Evolutionary conservation across 2,113 vertebrate genomes (phyloP), one percentile per base, ranked within the genome.

Genomic region (Typhlomys cinereus): DNA sequence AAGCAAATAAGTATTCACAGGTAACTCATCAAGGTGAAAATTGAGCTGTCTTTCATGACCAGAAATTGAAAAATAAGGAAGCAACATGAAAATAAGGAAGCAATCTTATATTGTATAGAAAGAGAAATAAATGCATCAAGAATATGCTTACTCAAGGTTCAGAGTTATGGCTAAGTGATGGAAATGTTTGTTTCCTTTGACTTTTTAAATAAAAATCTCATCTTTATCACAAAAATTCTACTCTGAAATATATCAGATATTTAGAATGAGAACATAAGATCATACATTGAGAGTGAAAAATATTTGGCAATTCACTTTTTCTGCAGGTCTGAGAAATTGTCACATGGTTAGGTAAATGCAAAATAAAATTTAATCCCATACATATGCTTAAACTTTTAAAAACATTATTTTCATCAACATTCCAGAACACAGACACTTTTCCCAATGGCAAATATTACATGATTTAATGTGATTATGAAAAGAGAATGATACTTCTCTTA

Each of bases 21-120:
- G 82, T 91, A 92, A 82, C 13, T 76, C 61, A 79, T 86, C 75
- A 59, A 85, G 15, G 34, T 79, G 31, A 67, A 93, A 96, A 88
- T 50, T 89, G 94, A 62, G 62, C 83, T 92, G 15, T 80, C 5
- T 73, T 86, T 52, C 3, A 4, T 75, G 54, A 89, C 41, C 39
- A 74, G 27, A 92, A 41, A 27, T 48, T 20, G 71, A 67, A 86
- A 52, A 96, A 92, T 39, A 50, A 44, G 11, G 25, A 93, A 95
- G 76, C 4, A 86, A 79, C 6, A 79, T 41, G 31, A 85, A 94
- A 92, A 88, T 84, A 87, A 78, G 52, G 34, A 71, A 79, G 85
- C 14, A 83, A 89, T 80, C 15, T 21, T 71, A 9, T 67, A n/a
- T 4, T 64, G 5, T 62, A 17, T 34, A 75, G 36, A 69, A 34